Percentiles rank a stretch among this genome's conserved stretches.
Conservation (phyloP, 2,113 vertebrate species). For the Odontophorus gujanensis region DNA sequence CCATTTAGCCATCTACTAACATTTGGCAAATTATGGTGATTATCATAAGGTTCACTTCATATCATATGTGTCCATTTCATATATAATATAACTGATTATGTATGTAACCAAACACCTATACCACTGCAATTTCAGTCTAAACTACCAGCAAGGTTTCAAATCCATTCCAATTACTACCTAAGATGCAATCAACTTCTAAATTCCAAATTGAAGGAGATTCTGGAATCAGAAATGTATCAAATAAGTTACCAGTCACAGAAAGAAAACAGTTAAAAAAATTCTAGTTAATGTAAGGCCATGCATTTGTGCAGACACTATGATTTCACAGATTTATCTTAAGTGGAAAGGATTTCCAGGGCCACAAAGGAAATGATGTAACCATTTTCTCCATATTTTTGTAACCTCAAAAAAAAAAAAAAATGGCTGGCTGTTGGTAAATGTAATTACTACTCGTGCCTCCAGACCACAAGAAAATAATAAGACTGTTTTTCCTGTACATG, state of each 20-base stretch:
- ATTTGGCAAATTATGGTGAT: not conserved
- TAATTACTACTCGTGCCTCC: constrained; percentile 7
- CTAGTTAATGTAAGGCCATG: not conserved
- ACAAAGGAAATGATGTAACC: constrained; percentile 56
- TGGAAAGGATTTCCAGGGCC: constrained; percentile 35
- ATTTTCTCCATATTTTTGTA: constrained; percentile 1
- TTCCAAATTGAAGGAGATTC: not conserved
- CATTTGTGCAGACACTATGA: not conserved
- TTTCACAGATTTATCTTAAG: not conserved
- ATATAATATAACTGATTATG: not conserved
- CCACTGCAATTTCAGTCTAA: rapidly evolving
- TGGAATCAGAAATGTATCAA: not conserved
- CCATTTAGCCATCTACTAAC: not conserved
- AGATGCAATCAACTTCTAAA: not conserved
- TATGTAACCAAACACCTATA: not conserved
- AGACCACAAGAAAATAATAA: constrained; percentile 52
- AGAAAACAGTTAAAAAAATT: not conserved
- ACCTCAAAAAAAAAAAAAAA: constrained; percentile 43
- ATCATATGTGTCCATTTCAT: not conserved
- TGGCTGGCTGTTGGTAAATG: constrained; percentile 35
- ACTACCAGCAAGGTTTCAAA: not conserved
- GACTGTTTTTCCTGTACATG: not conserved
- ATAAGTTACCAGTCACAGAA: not conserved
- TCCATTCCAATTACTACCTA: not conserved
- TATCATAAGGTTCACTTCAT: not conserved